Base-by-base conservation (phyloP, 2,113 vertebrate species). In the Onychostoma macrolepis region DNA sequence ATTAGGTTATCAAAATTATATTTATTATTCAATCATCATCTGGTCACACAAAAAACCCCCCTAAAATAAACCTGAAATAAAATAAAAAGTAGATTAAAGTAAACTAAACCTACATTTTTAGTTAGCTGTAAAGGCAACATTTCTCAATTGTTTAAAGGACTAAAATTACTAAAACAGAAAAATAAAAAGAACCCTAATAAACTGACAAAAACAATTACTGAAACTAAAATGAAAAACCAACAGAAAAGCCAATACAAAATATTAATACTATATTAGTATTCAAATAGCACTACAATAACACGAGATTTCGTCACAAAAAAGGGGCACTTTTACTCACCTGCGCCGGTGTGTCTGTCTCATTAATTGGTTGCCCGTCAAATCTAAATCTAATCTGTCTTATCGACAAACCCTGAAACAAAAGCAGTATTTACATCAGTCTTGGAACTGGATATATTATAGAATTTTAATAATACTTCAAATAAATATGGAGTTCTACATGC, bases 321-420 rank as follows among this genome's bases (percentile, higher is more conserved):
- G 6, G 7, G 45, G 2, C 13, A 15, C 21, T 33, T 65, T 50
- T 1, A 24, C 88, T 88, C 87, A 96, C 96, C 95, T 96, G 96
- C 93, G 96, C 94, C 45, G 96, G 96, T 79, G 96, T 96, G 83
- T 96, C 96, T 67, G 94, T 95, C 91, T 96, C 96, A 80, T 96
- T 96, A 90, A 96, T 96, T 4, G 96, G 96, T 90, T 96, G 96
- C 33, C 96, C 96, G 83, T 96, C 96, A 85, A 96, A 96, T 93
- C 96, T 94, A 94, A 96, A 96, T 91, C 96, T 93, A 92, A 96
- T 96, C 93, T 96, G 96, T 93, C 95, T 94, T 94, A 96, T 96
- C 91, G 95, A 94, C 89, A 96, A 94, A 78, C 96, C 96, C 96
- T 96, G 90, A 17, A 87, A 88, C 6, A 87, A 15, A 26, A 87